Conservation (phyloP, 1,140 invertebrate genomes). For the Hylaeus anthracinus region DNA sequence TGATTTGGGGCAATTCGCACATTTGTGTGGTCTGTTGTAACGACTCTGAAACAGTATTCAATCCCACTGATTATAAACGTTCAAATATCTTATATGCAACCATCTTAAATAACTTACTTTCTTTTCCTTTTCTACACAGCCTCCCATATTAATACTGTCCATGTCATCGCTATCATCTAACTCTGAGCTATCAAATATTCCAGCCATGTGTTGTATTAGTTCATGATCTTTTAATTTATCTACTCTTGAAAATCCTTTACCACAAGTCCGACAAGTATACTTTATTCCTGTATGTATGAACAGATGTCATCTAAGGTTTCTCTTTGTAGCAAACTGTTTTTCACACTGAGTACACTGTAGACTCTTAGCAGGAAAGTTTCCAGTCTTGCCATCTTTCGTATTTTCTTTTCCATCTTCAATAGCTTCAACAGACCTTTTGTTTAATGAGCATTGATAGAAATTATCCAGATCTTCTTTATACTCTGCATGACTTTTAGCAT, state of each 20-base stretch:
- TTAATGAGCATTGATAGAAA: background rate
- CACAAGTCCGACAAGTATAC: slow-evolving; percentile 70
- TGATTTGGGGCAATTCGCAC: slow-evolving; percentile 72
- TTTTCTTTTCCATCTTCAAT: slow-evolving; percentile 35
- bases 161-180: slow-evolving; percentile 63
- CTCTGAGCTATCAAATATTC: slow-evolving; percentile 65
- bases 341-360: slow-evolving; percentile 75
- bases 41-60: slow-evolving; percentile 64
- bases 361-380: slow-evolving; percentile 63
- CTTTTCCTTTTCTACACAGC: slow-evolving; percentile 60
- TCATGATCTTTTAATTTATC: slow-evolving; percentile 76
- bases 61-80: background rate
- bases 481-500: slow-evolving; percentile 71
- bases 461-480: slow-evolving; percentile 57
- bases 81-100: background rate
- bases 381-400: slow-evolving; percentile 50
- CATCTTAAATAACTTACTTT: slow-evolving; percentile 32
- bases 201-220: slow-evolving; percentile 72
- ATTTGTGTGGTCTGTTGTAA: slow-evolving; percentile 71
- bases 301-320: slow-evolving; percentile 74
- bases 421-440: slow-evolving; percentile 17
- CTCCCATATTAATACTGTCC: slow-evolving; percentile 63
- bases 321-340: slow-evolving; percentile 73
- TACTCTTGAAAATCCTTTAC: slow-evolving; percentile 73
- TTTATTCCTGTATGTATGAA: slow-evolving; percentile 73